Percentiles rank a stretch among this genome's conserved stretches.
Conservation (phyloP, 2,113 vertebrate genomes). For the Anas platyrhynchos region DNA sequence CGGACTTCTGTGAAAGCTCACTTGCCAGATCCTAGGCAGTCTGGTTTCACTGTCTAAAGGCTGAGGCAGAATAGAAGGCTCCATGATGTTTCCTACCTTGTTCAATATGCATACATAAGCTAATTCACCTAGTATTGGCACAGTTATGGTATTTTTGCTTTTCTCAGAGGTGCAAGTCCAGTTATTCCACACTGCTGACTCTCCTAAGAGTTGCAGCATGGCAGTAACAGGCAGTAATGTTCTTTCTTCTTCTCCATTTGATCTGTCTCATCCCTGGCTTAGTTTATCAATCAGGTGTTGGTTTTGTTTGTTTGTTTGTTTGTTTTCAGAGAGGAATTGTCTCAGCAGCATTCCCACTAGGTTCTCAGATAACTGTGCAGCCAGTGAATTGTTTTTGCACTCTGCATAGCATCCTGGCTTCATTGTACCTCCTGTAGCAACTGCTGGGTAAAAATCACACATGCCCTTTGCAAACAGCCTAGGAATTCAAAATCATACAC, state of each 20-base stretch:
- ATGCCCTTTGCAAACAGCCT: neutral
- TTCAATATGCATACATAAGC: neutral
- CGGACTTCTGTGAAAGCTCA: neutral
- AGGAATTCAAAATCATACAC: neutral
- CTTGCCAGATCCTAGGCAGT: neutral
- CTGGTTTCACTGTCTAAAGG: neutral
- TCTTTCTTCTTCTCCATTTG: neutral
- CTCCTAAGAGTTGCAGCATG: neutral
- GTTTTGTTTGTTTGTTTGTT: too few species aligned
- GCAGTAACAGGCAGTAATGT: neutral
- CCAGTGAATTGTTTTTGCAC: neutral
- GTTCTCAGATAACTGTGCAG: neutral
- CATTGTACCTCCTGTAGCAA: accelerated
- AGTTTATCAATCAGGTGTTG: neutral
- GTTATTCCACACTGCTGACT: neutral
- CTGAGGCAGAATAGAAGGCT: neutral
- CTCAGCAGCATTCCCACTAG: accelerated
- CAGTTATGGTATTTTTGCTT: neutral
- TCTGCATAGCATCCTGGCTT: neutral
- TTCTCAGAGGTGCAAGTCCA: neutral
- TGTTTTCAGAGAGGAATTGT: neutral
- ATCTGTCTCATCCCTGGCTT: neutral
- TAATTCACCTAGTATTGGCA: neutral
- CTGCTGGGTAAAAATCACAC: neutral
- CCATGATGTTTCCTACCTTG: neutral